These are phyloP conservation scores for Lithophane ornitopus DNA, from an alignment of 2,888 invertebrate species.

Conservation along the genomic window DNA sequence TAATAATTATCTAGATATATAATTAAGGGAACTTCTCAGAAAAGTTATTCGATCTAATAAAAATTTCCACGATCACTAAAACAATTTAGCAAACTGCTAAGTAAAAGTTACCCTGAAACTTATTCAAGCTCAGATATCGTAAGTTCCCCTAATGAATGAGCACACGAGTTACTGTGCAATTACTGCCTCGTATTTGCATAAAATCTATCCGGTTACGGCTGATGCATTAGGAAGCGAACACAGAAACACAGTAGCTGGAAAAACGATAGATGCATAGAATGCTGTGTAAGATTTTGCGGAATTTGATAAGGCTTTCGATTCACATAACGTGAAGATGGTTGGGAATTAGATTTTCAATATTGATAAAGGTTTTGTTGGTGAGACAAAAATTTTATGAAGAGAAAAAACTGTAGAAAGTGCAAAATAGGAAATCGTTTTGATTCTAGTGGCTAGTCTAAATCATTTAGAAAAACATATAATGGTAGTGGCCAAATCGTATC, in stretches of 20 bases:
- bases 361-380: constrained; percentile 5
- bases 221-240: constrained; percentile 68
- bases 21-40: background rate
- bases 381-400: background rate
- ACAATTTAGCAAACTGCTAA: constrained; percentile 59
- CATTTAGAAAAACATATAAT: too few species aligned
- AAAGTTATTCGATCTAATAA: constrained; percentile 48
- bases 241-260: constrained; percentile 63
- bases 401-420: background rate
- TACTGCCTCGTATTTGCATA: constrained; percentile 78
- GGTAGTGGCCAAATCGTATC: background rate
- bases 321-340: background rate
- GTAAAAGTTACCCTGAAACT: constrained; percentile 62
- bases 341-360: constrained; percentile 3
- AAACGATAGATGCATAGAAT: constrained; percentile 1
- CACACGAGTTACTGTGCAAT: constrained; percentile 79
- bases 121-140: constrained; percentile 68
- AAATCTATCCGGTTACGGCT: constrained; percentile 71
- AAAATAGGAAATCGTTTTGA: background rate
- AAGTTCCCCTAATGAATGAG: constrained; percentile 78
- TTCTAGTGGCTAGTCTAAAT: background rate
- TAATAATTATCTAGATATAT: background rate
- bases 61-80: constrained; percentile 41
- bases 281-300: constrained; percentile 11
- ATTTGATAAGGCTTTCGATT: constrained; percentile 1